Conservation (phyloP, 2,797 vertebrate genomes). For the Lepidocolaptes lacrymiger region DNA sequence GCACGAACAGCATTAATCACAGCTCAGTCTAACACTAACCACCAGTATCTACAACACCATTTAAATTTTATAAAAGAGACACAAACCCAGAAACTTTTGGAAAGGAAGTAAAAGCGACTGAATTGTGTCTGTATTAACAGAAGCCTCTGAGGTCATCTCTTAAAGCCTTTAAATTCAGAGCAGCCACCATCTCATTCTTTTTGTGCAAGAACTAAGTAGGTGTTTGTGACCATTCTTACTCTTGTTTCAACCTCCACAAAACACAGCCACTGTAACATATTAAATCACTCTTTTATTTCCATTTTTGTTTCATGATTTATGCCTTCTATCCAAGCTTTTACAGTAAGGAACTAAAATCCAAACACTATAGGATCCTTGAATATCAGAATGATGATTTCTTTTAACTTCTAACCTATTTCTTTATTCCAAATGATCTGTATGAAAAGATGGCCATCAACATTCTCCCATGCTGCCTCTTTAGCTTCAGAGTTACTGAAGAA, state of each 20-base stretch:
- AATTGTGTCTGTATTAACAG: neutral
- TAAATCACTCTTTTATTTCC: neutral
- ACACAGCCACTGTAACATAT: neutral
- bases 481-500: neutral
- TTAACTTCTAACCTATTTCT: neutral
- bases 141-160: neutral
- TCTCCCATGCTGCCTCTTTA: neutral
- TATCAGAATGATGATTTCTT: neutral
- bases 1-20: slow-evolving; percentile 23
- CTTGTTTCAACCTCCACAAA: neutral
- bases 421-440: neutral
- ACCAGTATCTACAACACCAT: neutral
- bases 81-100: slow-evolving; percentile 1
- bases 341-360: neutral
- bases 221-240: neutral
- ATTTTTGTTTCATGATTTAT: neutral
- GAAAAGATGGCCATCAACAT: neutral
- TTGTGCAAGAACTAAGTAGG: neutral
- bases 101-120: neutral
- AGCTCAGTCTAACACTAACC: slow-evolving; percentile 11
- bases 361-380: neutral
- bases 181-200: neutral
- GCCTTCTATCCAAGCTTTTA: neutral
- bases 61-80: neutral
- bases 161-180: neutral